phyloP scores from a whole-genome alignment of 2,797 vertebrate genomes.

The Sphaeramia orbicularis region DNA sequence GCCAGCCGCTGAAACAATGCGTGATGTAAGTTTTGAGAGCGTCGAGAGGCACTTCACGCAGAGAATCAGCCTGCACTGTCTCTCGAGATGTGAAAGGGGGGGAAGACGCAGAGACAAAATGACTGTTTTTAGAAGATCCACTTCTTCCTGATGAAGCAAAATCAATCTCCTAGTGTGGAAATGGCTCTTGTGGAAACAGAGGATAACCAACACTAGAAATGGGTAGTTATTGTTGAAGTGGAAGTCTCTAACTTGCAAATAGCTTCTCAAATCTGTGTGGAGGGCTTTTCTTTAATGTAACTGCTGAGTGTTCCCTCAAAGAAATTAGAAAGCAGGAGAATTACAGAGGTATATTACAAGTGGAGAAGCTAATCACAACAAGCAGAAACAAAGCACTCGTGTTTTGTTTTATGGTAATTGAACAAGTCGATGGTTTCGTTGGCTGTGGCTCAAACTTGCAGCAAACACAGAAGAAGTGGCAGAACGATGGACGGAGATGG shows the following conservation, averaged over 20 bases:
- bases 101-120: conserved; percentile 64
- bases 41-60: conserved; percentile 68
- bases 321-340: conserved; percentile 31
- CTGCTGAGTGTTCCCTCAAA: conserved; percentile 52
- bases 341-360: too few species aligned
- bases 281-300: conserved; percentile 61
- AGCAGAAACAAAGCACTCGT: conserved; percentile 17
- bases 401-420: conserved; percentile 33
- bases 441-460: conserved; percentile 4
- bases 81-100: conserved; percentile 57
- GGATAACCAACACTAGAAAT: conserved; percentile 72
- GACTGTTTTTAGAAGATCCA: conserved; percentile 80
- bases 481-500: conserved; percentile 14
- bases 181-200: conserved; percentile 63
- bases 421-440: conserved; percentile 15
- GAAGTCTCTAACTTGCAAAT: conserved; percentile 69
- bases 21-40: conserved; percentile 78
- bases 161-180: conserved; percentile 35
- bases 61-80: conserved; percentile 62
- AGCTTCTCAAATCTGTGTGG: conserved; percentile 56
- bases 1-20: conserved; percentile 64
- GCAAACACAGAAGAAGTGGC: background rate
- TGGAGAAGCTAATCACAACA: conserved; percentile 49
- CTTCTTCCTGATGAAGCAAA: conserved; percentile 78
- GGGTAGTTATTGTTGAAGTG: conserved; percentile 70